Evolutionary conservation across 2,113 vertebrate genomes (phyloP).

Genomic region (Muscicapa adusta): DNA sequence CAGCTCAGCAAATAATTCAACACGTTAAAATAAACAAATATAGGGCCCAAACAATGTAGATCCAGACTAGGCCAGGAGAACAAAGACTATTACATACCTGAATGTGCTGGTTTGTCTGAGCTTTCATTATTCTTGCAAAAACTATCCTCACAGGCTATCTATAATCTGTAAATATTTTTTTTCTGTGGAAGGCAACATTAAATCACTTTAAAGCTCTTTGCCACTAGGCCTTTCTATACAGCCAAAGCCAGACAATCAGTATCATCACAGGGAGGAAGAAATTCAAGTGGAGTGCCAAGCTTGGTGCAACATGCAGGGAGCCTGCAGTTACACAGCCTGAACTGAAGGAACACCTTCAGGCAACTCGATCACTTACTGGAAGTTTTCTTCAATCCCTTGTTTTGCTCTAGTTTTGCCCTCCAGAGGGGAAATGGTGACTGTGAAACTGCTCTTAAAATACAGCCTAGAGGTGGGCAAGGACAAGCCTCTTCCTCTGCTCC

Average conservation of each 20-base stretch:
- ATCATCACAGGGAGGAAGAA: not conserved
- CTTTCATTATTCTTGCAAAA: not conserved
- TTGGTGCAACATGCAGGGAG: not conserved
- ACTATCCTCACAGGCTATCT: not conserved
- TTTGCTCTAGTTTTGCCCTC: not conserved
- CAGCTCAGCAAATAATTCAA: not conserved
- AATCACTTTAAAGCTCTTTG: not conserved
- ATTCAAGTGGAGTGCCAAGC: not conserved
- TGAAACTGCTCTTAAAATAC: not conserved
- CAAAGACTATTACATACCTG: not conserved
- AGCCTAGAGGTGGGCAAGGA: not conserved
- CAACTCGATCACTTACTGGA: not conserved
- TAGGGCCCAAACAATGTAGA: not conserved
- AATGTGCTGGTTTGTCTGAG: not conserved
- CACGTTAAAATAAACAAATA: not conserved
- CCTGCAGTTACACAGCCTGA: not conserved
- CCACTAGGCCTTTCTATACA: not conserved
- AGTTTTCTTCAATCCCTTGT: not conserved
- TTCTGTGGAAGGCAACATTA: not conserved
- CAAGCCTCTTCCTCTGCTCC: not conserved
- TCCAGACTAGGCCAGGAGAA: not conserved
- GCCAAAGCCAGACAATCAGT: not conserved
- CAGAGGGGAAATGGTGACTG: not conserved
- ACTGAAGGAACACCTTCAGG: not conserved
- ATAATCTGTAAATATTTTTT: not conserved